phyloP scores from a whole-genome alignment of 1,140 invertebrate species.

The Gerris buenoi region DNA sequence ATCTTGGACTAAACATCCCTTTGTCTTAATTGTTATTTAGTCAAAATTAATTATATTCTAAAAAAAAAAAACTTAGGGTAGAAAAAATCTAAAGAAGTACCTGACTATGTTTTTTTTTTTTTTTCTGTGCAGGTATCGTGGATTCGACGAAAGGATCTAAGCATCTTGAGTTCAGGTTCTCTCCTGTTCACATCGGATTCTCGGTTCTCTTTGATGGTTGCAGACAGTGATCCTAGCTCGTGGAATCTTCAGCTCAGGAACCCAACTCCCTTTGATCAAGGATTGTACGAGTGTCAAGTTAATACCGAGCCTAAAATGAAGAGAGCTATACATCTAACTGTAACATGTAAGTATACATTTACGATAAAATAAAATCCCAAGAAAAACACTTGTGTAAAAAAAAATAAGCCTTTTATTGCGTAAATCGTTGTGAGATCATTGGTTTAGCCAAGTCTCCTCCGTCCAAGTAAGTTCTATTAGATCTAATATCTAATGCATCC shows the following conservation, averaged over 20 bases:
- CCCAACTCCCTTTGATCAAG: conserved; percentile 45
- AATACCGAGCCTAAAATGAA: conserved; percentile 66
- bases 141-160: conserved; percentile 54
- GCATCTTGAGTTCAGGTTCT: conserved; percentile 53
- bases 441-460: too few species aligned
- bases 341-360: conserved; percentile 47
- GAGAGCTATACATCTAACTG: conserved; percentile 45
- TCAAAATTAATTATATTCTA: too few species aligned
- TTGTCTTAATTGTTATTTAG: too few species aligned
- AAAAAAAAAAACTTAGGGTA: too few species aligned
- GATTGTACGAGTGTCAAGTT: conserved; percentile 62
- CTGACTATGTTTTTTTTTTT: neutral
- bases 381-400: too few species aligned
- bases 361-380: too few species aligned
- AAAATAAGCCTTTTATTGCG: too few species aligned
- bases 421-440: too few species aligned
- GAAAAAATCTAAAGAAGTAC: too few species aligned
- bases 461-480: too few species aligned
- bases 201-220: conserved; percentile 35
- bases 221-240: conserved; percentile 34
- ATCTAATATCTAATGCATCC: too few species aligned
- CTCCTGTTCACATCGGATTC: conserved; percentile 53
- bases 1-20: too few species aligned
- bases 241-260: conserved; percentile 53
- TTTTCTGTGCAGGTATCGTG: conserved; percentile 50